Evolutionary conservation across 2,888 invertebrate species (phyloP), one percentile per base, ranked within the genome.

Genomic region (Polia nebulosa): DNA sequence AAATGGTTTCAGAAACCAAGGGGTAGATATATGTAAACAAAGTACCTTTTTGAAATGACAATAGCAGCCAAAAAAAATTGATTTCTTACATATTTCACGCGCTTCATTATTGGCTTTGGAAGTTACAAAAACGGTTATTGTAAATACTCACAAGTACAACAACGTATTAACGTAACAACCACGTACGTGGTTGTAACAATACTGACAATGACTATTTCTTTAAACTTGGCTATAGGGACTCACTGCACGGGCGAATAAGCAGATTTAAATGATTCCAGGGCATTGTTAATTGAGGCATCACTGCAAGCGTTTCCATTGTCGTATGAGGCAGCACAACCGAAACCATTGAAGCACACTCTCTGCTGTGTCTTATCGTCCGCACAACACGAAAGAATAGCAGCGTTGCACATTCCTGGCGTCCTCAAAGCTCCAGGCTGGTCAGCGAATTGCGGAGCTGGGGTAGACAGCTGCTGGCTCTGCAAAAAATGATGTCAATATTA

Each of bases 311-410:
- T 76, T 1, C 87, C 89, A 25, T 81, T 85, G 0, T 82, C 59
- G 52, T 78, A 91, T 4, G 84, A 83, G 25, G 58, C 62, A 0
- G 45, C 64, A 63, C 95, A 95, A 11, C 89, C 89, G 15, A 90
- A 85, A 41, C 77, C 80, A 11, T 63, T 72, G 76, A 95, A 94
- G 73, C 95, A 95, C 15, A 80, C 52, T 22, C 68, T 80, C 60
- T 87, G 89, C 34, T 86, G 76, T 4, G 62, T 11, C 22, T 72
- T 60, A 1, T 81, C 70, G 2, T 72, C 63, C 13, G 77, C 84
- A 70, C 95, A 94, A 84, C 95, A 95, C 2, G 89, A 85, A 0
- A 95, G 80, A 47, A 93, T 87, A 1, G 92, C 91, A 17, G 92
- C 90, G 51, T 90, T 90, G 74, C 95, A 95, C 67, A 81, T 80